A percentile compares a stretch with the other conserved stretches of the same genome.
phyloP scores from a whole-genome alignment of 2,888 invertebrate species.

The Parascotia fuliginaria region DNA sequence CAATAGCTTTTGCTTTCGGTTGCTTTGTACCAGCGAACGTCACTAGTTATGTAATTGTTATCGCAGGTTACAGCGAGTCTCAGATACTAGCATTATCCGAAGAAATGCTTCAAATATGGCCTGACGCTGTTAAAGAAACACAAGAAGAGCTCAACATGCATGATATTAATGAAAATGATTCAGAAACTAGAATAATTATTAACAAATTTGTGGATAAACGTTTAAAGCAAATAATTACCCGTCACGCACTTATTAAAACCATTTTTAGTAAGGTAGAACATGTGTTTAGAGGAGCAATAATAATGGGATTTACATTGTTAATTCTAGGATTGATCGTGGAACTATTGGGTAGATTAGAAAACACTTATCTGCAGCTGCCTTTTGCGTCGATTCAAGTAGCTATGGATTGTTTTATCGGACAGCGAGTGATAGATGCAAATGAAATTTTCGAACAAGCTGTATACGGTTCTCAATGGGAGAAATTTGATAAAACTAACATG shows the following conservation, averaged over 20 bases:
- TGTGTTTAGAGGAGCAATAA: constrained; percentile 50
- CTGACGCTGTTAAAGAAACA: constrained; percentile 30
- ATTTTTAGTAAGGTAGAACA: constrained; percentile 44
- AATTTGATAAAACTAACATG: constrained; percentile 39
- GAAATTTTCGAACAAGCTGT: constrained; percentile 35
- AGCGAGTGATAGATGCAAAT: constrained; percentile 45
- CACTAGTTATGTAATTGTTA: constrained; percentile 37
- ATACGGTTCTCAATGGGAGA: constrained; percentile 46
- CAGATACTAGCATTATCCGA: constrained; percentile 36
- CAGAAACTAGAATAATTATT: constrained; percentile 9
- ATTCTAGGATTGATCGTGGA: constrained; percentile 47
- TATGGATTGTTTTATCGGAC: constrained; percentile 48
- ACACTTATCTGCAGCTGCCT: constrained; percentile 56
- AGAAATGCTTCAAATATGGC: constrained; percentile 35
- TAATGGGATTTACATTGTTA: constrained; percentile 50
- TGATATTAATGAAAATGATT: constrained; percentile 1
- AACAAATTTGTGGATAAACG: constrained; percentile 38
- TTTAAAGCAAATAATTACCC: constrained; percentile 40
- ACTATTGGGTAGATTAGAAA: constrained; percentile 56
- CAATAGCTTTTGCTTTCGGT: constrained; percentile 17
- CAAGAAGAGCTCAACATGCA: constrained; percentile 5
- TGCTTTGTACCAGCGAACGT: constrained; percentile 40
- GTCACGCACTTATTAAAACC: constrained; percentile 44
- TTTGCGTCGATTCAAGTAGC: constrained; percentile 54
- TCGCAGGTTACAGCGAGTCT: constrained; percentile 35